A percentile compares a stretch with the other conserved stretches of the same genome.
phyloP scores from a whole-genome alignment of 1,140 invertebrate species.

The Triops cancriformis region DNA sequence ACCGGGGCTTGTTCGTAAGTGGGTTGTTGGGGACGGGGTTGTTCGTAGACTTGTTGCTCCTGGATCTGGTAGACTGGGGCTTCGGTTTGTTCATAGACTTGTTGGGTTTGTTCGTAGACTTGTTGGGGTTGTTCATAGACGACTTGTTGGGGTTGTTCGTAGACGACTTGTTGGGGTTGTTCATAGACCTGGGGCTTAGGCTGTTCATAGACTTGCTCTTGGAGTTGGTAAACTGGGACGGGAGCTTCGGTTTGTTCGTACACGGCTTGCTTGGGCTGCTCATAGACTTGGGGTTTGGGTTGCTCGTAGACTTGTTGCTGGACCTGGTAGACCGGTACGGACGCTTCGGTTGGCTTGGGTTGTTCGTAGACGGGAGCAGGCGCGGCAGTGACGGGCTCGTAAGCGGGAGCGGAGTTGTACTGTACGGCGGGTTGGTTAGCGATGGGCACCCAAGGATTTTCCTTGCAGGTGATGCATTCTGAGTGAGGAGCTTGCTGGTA shows the following conservation, averaged over 20 bases:
- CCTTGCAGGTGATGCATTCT: slow-evolving; percentile 22
- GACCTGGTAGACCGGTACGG: neutral
- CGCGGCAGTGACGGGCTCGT: neutral
- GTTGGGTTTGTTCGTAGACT: neutral
- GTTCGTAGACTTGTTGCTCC: slow-evolving; percentile 12
- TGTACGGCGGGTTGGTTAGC: neutral
- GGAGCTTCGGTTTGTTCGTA: neutral
- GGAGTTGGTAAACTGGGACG: neutral
- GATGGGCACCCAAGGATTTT: slow-evolving; percentile 24
- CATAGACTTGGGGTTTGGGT: neutral
- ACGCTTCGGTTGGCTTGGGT: neutral
- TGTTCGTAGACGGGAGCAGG: neutral
- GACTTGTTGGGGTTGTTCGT: neutral
- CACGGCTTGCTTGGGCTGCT: neutral
- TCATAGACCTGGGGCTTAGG: neutral
- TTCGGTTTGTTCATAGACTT: neutral
- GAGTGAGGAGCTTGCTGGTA: slow-evolving; percentile 19
- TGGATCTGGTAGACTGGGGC: neutral
- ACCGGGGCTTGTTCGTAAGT: neutral
- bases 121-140: slow-evolving; percentile 13
- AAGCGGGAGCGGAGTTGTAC: neutral
- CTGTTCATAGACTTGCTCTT: neutral
- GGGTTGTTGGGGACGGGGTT: neutral
- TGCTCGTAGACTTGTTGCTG: neutral
- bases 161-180: neutral